These are phyloP conservation scores for Trachythela sp. DNA, from an alignment of 64 coral and sea anemone genomes.

Conservation along the genomic window DNA sequence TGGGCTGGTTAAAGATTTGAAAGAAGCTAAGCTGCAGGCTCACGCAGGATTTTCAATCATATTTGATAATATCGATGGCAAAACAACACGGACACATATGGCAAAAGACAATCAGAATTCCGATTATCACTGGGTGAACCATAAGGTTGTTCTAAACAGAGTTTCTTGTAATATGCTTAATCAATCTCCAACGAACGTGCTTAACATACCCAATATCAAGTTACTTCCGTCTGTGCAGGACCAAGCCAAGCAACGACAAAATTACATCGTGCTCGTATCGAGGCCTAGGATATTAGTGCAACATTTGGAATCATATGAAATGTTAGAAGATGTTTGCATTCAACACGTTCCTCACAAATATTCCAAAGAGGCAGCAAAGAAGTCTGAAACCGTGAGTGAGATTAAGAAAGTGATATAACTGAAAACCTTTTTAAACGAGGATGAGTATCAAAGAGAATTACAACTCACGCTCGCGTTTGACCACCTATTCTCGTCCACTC, in stretches of 20 bases:
- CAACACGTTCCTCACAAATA: conserved; percentile 22
- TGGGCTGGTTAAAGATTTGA: background rate
- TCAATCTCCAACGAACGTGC: background rate
- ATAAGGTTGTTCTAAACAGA: conserved; percentile 46
- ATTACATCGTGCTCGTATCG: conserved; percentile 17
- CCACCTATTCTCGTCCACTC: too few species aligned
- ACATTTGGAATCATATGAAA: background rate
- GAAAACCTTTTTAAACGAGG: too few species aligned
- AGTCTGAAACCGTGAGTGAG: background rate
- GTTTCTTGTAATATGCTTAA: background rate
- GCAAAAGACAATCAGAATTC: conserved; percentile 40
- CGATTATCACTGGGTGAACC: conserved; percentile 53
- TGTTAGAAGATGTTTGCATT: too few species aligned
- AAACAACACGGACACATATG: conserved; percentile 36
- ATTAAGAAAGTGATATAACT: too few species aligned
- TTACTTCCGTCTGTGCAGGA: conserved; percentile 15
- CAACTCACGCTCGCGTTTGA: too few species aligned
- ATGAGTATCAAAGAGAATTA: too few species aligned
- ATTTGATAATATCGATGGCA: conserved; percentile 53
- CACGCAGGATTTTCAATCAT: conserved; percentile 38
- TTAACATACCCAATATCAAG: conserved; percentile 7
- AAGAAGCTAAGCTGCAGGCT: background rate
- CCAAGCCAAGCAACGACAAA: background rate
- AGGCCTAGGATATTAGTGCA: background rate
- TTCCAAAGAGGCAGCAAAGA: background rate